Evolutionary conservation across 2,797 vertebrate species (phyloP).

Genomic region (Uromys caudimaculatus): DNA sequence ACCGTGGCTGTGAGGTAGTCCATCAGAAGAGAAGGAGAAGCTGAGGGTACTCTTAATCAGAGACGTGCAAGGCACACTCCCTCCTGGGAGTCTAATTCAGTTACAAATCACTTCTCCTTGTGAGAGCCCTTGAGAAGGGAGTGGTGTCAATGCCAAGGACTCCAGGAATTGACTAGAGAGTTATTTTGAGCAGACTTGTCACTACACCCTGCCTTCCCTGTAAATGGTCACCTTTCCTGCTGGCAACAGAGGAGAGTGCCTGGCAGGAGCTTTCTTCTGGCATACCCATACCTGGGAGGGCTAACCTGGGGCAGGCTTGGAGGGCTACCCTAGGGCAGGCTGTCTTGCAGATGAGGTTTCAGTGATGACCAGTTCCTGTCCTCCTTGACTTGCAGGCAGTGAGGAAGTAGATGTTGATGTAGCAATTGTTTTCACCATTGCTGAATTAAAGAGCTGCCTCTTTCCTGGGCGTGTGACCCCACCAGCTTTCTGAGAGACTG

Average conservation of each 20-base stretch:
- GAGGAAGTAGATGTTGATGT: background rate
- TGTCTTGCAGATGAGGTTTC: background rate
- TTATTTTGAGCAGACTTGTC: background rate
- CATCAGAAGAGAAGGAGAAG: background rate
- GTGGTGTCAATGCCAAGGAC: background rate
- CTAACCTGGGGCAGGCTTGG: background rate
- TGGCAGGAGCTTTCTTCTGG: background rate
- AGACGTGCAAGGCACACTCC: background rate
- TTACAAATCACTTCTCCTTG: constrained; percentile 56
- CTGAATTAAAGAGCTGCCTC: too few species aligned
- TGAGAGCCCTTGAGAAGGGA: constrained; percentile 56
- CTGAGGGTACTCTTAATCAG: background rate
- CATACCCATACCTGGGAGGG: too few species aligned
- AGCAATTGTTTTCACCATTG: background rate
- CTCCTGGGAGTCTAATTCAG: constrained; percentile 1
- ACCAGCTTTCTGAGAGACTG: accelerated
- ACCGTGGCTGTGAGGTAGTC: background rate
- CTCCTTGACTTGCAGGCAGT: background rate
- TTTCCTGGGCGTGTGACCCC: background rate
- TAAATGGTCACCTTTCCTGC: background rate
- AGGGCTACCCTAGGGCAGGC: background rate
- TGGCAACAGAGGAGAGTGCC: background rate
- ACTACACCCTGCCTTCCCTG: background rate
- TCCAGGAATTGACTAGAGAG: background rate
- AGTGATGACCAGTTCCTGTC: background rate